Evolutionary conservation across 2,888 invertebrate genomes (phyloP).

Genomic region (Liodrosophila aerea): DNA sequence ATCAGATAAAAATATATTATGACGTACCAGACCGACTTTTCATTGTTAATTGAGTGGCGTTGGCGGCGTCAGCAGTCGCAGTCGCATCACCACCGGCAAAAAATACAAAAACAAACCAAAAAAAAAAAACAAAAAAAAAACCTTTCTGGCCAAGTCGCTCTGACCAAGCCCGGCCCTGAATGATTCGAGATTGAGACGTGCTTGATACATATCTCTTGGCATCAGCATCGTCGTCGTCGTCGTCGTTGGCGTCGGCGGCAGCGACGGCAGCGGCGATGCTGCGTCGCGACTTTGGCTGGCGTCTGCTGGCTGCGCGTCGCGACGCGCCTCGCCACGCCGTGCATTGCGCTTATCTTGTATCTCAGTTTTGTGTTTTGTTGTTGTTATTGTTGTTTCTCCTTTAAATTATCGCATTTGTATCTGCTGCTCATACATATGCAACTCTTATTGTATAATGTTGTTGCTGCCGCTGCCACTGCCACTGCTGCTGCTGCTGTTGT

Average conservation of each 20-base stretch:
- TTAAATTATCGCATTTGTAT: conserved; percentile 51
- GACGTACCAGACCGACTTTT: conserved; percentile 70
- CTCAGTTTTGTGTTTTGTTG: conserved; percentile 33
- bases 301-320: conserved; percentile 52
- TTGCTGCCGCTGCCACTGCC: conserved; percentile 32
- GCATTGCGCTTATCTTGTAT: conserved; percentile 62
- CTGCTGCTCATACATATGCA: conserved; percentile 22
- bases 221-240: no score
- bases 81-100: conserved; percentile 18
- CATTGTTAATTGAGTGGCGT: conserved; percentile 70
- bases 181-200: conserved; percentile 63
- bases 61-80: conserved; percentile 32
- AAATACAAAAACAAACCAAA: conserved; percentile 22
- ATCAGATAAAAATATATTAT: conserved; percentile 76
- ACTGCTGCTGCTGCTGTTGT: conserved; percentile 40
- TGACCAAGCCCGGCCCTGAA: conserved; percentile 48
- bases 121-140: neutral
- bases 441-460: conserved; percentile 17
- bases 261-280: conserved; percentile 32
- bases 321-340: conserved; percentile 41
- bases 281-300: conserved; percentile 48
- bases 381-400: conserved; percentile 31
- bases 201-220: conserved; percentile 65
- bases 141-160: conserved; percentile 49
- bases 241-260: conserved; percentile 49